Percentiles rank a stretch among this genome's conserved stretches.
phyloP scores from a whole-genome alignment of 2,113 vertebrate genomes.

The cattle (Bos taurus) region ARS-UCD2.0 NC_037348.1:27862001-27862500 shows the following conservation, averaged over 20 bases:
- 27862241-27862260: not conserved
- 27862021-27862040: not conserved
- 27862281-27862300: not conserved
- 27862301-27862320: not conserved
- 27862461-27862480: not conserved
- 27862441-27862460: not conserved
- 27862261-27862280: not conserved
- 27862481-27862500: not conserved
- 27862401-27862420: not conserved
- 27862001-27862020: not conserved
- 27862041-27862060: not conserved
- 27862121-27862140: not conserved
- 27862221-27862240: not conserved
- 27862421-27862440: not conserved
- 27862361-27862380: not conserved
- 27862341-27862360: not conserved
- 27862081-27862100: not conserved
- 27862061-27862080: not conserved
- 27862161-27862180: not conserved
- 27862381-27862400: not conserved
- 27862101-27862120: not conserved
- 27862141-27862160: not conserved
- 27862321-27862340: not conserved
- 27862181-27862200: not conserved
- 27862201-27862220: not conserved